Conservation (phyloP, 2,888 invertebrate genomes). For the Tetranychus piercei region DNA sequence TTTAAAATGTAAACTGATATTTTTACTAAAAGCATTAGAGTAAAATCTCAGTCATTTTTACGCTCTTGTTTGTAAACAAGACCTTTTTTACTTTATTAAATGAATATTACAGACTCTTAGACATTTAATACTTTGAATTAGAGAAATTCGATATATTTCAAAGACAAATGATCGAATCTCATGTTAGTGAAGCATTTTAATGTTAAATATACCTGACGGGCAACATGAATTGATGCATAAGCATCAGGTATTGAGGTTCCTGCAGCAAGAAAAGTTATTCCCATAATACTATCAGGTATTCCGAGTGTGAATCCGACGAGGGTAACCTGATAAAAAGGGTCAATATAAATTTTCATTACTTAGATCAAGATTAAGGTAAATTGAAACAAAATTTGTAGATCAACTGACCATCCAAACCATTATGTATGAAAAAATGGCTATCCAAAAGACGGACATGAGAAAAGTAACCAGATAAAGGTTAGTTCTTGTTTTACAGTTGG, state of each 20-base stretch:
- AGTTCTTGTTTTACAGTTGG: slow-evolving; percentile 32
- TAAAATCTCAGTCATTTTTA: no score
- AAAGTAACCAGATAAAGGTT: slow-evolving; percentile 32
- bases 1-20: no score
- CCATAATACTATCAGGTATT: slow-evolving; percentile 36
- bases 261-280: slow-evolving; percentile 35
- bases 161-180: no score
- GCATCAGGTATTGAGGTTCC: slow-evolving; percentile 37
- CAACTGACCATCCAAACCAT: slow-evolving; percentile 38
- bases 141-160: no score
- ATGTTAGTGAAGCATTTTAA: no score
- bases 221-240: slow-evolving; percentile 35
- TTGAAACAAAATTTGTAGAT: neutral
- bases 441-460: slow-evolving; percentile 34
- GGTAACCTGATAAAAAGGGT: slow-evolving; percentile 29
- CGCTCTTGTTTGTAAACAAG: no score
- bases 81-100: neutral
- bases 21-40: no score
- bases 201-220: slow-evolving; percentile 20
- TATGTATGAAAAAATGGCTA: slow-evolving; percentile 34
- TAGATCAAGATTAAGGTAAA: neutral
- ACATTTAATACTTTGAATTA: neutral
- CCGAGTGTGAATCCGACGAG: slow-evolving; percentile 33
- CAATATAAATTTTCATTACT: neutral
- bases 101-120: neutral